Conservation (phyloP, 1,140 invertebrate species). For the Drosophila virilis region DNA sequence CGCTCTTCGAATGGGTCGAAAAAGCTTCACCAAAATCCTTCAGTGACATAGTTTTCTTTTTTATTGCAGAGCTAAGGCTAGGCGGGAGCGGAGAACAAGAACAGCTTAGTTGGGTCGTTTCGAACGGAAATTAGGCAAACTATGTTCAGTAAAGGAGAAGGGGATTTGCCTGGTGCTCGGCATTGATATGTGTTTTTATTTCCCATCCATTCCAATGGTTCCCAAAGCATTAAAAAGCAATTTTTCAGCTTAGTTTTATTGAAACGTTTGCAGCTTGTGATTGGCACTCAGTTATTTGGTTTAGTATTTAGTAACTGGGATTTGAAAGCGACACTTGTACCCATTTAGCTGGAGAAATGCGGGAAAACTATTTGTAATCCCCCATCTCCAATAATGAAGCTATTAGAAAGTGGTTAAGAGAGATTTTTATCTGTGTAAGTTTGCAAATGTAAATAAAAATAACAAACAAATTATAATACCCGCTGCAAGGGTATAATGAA, state of each 20-base stretch:
- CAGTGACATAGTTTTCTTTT: conserved; percentile 20
- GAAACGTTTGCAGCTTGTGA: conserved; percentile 27
- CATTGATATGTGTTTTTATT: conserved; percentile 33
- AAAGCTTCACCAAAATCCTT: conserved; percentile 37
- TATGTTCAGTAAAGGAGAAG: neutral
- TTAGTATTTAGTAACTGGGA: conserved; percentile 24
- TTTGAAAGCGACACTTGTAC: conserved; percentile 32
- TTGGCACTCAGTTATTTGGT: conserved; percentile 11
- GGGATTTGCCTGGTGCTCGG: conserved; percentile 23
- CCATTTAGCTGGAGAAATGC: conserved; percentile 10
- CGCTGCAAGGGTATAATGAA: too few species aligned
- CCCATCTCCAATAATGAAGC: neutral
- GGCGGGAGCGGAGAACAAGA: neutral
- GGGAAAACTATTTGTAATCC: neutral
- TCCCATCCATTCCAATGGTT: conserved; percentile 6
- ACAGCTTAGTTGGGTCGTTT: conserved; percentile 30
- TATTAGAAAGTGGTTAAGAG: neutral
- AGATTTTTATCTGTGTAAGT: neutral
- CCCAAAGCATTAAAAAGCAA: conserved; percentile 37
- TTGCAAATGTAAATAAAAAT: neutral
- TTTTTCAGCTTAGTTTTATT: conserved; percentile 46
- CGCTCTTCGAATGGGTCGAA: conserved; percentile 20
- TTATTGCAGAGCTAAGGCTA: conserved; percentile 4
- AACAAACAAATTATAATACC: too few species aligned
- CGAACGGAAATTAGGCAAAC: conserved; percentile 35